Base-by-base conservation (phyloP, 1,140 invertebrate genomes). In the Homarus americanus region DNA sequence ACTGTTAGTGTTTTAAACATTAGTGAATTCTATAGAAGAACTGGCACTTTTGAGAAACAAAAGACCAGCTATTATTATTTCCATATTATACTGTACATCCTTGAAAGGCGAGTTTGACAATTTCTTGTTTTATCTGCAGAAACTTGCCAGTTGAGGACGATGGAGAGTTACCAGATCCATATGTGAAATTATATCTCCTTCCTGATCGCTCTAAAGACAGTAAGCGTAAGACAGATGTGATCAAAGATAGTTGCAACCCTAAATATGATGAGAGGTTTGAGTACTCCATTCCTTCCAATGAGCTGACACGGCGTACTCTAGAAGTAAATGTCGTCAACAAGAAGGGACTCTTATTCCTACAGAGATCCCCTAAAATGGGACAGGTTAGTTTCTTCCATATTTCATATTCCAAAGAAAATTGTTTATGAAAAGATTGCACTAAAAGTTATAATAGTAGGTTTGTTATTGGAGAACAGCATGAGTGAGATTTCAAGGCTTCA, bases 261-360 rank as follows among this genome's bases (percentile, higher is more conserved):
- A 95, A 97, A 10, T 99, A 97, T 94, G 98, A 99, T 94, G 97
- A 98, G 94, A 97, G 96, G 93, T 98, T 98, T 93, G 97, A 98
- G 93, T 98, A 97, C 94, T 94, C 96, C 5, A 96, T 98, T 91
- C 97, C 97, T 2, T 89, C 91, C 34, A 91, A 91, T 87, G 97
- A 97, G 93, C 94, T 97, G 41, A 90, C 93, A 34, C 96, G 96
- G 92, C 96, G 96, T 1, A 95, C 96, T 7, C 94, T 98, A 40
- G 97, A 98, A 94, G 95, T 98, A 12, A 97, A 97, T 0, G 97
- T 98, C 0, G 96, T 97, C 93, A 97, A 97, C 9, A 97, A 97
- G 93, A 98, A 98, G 93, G 92, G 92, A 58, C 82, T 93, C 20
- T 82, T 92, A 17, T 93, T 93, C 86, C 95, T 96, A 4, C 96